Evolutionary conservation across 2,888 invertebrate species (phyloP), one percentile per base, ranked within the genome.

Genomic region (Spisula subtruncata): DNA sequence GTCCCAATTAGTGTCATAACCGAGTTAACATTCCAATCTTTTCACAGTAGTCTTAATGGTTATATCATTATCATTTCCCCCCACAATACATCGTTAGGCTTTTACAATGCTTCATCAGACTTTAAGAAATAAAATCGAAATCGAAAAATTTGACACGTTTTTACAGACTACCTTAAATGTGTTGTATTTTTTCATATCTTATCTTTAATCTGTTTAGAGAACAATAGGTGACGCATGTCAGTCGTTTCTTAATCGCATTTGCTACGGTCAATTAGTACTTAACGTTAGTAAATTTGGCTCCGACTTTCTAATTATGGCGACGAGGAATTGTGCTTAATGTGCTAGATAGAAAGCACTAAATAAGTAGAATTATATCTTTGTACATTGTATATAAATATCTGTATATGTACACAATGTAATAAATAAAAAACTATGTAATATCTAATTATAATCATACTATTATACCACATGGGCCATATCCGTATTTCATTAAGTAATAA

Each of bases 101-200:
- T 32, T 75, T 75, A n/a, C 29, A 75, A 75, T 75, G 25, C 32
- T 32, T 32, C 29, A 35, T 75, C 75, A 75, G 12, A 75, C 29
- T 6, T 75, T 32, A 0, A n/a, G 12, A 75, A 41, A 54, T 80
- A 5, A 54, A 75, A 85, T n/a, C 32, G n/a, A 8, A 48, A 75
- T 83, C 56, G 46, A 48, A 80, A 5, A 48, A 29, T 80, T 88
- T 88, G 88, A 88, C 88, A 88, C 88, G 41, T 80, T 80, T 88
- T 88, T 84, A 48, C n/a, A 60, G 60, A 79, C 75, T 60, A 51
- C 48, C 41, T 80, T 66, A 81, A 81, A 48, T 48, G 82, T 82
- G 81, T 48, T n/a, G n/a, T 81, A 18, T 54, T 48, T 29, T 48
- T 32, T 75, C 81, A 51, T 75, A 85, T 85, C 80, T 54, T 32